These are phyloP conservation scores for Drosophila virilis DNA, from an alignment of 1,140 invertebrate species.

Conservation along the genomic window DNA sequence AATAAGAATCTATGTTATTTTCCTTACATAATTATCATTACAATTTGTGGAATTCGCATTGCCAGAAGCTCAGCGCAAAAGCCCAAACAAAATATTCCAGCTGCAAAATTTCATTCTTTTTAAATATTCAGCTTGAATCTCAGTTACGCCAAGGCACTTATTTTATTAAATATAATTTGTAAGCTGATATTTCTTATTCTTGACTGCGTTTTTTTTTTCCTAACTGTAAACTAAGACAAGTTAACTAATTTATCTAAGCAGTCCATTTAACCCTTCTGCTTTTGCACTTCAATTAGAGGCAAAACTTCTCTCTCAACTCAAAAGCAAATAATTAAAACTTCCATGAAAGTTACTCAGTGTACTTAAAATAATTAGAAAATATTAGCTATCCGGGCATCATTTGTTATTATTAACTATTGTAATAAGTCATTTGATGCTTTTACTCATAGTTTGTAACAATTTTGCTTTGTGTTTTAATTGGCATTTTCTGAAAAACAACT, in stretches of 20 bases:
- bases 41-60: background rate
- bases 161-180: no score
- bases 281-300: background rate
- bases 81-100: background rate
- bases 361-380: background rate
- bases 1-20: constrained; percentile 37
- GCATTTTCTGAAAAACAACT: no score
- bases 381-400: background rate
- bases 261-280: background rate
- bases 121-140: no score
- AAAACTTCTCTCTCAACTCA: background rate
- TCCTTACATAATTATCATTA: constrained; percentile 20
- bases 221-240: no score
- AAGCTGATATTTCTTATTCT: no score
- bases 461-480: no score
- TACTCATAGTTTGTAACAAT: no score
- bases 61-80: background rate
- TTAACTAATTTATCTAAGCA: background rate
- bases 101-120: no score
- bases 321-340: constrained; percentile 6
- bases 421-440: background rate
- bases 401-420: background rate
- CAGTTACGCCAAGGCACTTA: no score
- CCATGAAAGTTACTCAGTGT: background rate
- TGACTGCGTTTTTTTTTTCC: no score